Base-by-base conservation (phyloP, 2,113 vertebrate genomes). In the Cephalopterus ornatus region DNA sequence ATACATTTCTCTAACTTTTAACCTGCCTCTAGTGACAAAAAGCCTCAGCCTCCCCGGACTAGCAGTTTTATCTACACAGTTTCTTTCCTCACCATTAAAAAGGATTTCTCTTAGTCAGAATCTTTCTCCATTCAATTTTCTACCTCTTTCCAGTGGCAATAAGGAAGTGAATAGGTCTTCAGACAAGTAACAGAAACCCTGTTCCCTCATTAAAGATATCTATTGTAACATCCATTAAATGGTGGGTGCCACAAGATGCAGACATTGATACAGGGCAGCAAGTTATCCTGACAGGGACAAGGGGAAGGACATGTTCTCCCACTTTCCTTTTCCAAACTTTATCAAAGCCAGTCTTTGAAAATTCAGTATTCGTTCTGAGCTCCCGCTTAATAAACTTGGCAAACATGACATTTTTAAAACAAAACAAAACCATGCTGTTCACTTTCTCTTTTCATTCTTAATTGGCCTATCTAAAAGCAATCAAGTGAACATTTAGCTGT, bases 381-480 rank as follows among this genome's bases (percentile, higher is more conserved):
- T 87, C 66, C 82, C 1, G 5, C 93, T 95, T 96, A 93, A 94
- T 92, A 94, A 96, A 96, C 95, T 95, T 95, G 90, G 92, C 74
- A 97, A 97, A 94, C 72, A 52, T 93, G 91, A 92, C 85, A 83
- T 96, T 96, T 96, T 94, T 91, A 91, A 87, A 97, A 95, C 91
- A 95, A 95, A 97, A 92, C 94, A 53, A 97, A 96, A 94, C 95
- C 96, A 97, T 92, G 91, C 93, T 97, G 94, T 97, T 97, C 86
- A 62, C 72, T 94, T 97, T 97, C 78, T 75, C 95, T 95, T 95
- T 97, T 95, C 75, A 78, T 94, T 96, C 89, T 97, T 97, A 97
- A 97, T 97, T 97, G 94, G 91, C 93, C 94, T 94, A 97, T 97
- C 96, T 96, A 97, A 97, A 96, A 97, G 91, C 96, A 97, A 97